Evolutionary conservation across 2,113 vertebrate species (phyloP).

Genomic region (Hirundichthys speculiger): DNA sequence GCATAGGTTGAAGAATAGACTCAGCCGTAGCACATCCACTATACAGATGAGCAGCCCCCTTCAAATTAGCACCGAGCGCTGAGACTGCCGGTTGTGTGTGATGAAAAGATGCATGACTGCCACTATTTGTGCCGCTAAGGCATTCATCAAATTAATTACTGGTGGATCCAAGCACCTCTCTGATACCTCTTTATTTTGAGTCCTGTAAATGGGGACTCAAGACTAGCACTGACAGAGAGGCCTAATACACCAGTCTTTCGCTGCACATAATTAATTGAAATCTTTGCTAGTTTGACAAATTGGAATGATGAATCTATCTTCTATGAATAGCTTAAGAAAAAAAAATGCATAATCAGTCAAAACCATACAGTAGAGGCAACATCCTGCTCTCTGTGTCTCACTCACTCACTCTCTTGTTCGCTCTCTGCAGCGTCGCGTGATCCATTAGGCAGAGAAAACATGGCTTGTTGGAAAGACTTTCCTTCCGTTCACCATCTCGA

Average conservation of each 20-base stretch:
- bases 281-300: slow-evolving; percentile 98
- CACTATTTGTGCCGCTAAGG: slow-evolving; percentile 82
- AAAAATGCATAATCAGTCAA: slow-evolving; percentile 99
- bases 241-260: slow-evolving; percentile 86
- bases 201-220: slow-evolving; percentile 95
- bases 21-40: slow-evolving; percentile 78
- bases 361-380: slow-evolving; percentile 90
- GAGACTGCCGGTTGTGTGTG: slow-evolving; percentile 77
- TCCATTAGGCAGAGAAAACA: slow-evolving; percentile 89
- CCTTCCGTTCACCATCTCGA: slow-evolving; percentile 81
- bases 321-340: slow-evolving; percentile 94
- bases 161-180: slow-evolving; percentile 87
- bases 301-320: slow-evolving; percentile 99
- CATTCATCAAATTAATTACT: slow-evolving; percentile 99
- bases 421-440: slow-evolving; percentile 84
- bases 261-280: slow-evolving; percentile 98
- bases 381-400: slow-evolving; percentile 81
- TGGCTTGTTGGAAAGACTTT: slow-evolving; percentile 81
- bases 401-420: slow-evolving; percentile 62
- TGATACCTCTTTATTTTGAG: slow-evolving; percentile 97
- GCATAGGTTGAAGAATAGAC: slow-evolving; percentile 83
- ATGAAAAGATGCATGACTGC: slow-evolving; percentile 87
- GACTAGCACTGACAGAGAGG: slow-evolving; percentile 91
- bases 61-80: slow-evolving; percentile 88
- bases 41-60: slow-evolving; percentile 87